Evolutionary conservation across 1,140 invertebrate species (phyloP), one percentile per base, ranked within the genome.

Genomic region (Pachypsylla venusta): DNA sequence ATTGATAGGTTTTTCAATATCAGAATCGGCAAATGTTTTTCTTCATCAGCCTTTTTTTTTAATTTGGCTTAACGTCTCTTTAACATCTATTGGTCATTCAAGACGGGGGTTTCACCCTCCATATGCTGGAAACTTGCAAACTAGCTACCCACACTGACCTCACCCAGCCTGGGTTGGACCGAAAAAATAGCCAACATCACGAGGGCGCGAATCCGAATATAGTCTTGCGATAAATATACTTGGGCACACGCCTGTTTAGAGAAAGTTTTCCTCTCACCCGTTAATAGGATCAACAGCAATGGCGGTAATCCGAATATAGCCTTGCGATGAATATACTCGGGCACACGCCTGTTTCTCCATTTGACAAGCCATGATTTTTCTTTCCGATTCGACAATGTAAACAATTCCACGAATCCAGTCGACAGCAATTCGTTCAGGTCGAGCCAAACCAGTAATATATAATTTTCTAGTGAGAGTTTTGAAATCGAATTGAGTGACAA

Each of bases 361-460:
- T 4, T 48, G 42, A 48, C 42, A 48, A n/a, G 42, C 42, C 42
- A 48, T 19, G 42, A 48, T 48, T n/a, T 48, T 48, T 22, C 42
- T 5, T 22, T 48, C 42, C n/a, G 42, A 5, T n/a, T 48, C 42
- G 7, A 48, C 42, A 19, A 48, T 19, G n/a, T 48, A 48, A 3
- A 48, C 42, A 5, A 48, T 4, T n/a, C 22, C 22, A 19, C 16
- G 42, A 19, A 48, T 48, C 42, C 42, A 48, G 22, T 48, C 42
- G 4, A 48, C 16, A 3, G 42, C 42, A 22, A 48, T n/a, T 22
- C 42, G 42, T 22, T 48, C 42, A 5, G 42, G 42, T 3, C 42
- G 42, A 48, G n/a, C 22, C 4, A 48, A 22, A 4, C 42, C 42
- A 22, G 42, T 19, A 22, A 48, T 48, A 22, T 48, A 19, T 3